Conservation (phyloP, 2,113 vertebrate genomes). For the Notothenia coriiceps region DNA sequence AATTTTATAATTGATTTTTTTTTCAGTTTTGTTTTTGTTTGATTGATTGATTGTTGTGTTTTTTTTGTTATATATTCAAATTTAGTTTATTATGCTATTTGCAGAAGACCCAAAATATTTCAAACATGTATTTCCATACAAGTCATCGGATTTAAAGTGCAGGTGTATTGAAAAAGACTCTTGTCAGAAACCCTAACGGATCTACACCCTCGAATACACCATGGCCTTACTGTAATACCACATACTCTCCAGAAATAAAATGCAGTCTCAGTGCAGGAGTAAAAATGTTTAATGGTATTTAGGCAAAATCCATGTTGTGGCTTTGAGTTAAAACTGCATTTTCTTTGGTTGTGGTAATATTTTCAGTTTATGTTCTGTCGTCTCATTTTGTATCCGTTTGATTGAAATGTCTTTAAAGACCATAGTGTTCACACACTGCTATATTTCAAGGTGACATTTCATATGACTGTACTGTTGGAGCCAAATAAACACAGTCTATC, state of each 20-base stretch:
- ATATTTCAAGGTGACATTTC: conserved; percentile 72
- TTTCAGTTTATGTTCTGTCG: conserved; percentile 44
- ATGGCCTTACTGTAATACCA: conserved; percentile 35
- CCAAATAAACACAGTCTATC: conserved; percentile 85
- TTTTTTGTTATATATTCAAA: conserved; percentile 34
- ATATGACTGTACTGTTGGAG: conserved; percentile 82
- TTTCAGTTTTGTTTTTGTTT: conserved; percentile 39
- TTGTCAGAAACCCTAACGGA: neutral
- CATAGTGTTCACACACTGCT: conserved; percentile 59
- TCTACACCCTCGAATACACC: neutral
- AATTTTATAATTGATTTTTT: conserved; percentile 50
- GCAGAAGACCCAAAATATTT: conserved; percentile 64
- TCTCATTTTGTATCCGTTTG: conserved; percentile 62
- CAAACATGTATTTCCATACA: conserved; percentile 49
- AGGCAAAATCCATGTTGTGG: conserved; percentile 1
- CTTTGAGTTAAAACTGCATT: conserved; percentile 16
- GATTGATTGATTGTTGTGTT: conserved; percentile 55
- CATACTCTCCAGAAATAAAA: conserved; percentile 18
- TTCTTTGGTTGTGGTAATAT: conserved; percentile 30
- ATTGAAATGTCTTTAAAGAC: conserved; percentile 70
- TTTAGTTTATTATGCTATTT: conserved; percentile 17
- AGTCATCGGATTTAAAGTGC: conserved; percentile 27
- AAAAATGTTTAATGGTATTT: neutral
- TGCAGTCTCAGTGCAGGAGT: conserved; percentile 6
- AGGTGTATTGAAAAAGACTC: neutral